A percentile compares a stretch with the other conserved stretches of the same genome.
Evolutionary conservation across 2,113 vertebrate species (phyloP).

Genomic region (Rhodinocichla rosea): DNA sequence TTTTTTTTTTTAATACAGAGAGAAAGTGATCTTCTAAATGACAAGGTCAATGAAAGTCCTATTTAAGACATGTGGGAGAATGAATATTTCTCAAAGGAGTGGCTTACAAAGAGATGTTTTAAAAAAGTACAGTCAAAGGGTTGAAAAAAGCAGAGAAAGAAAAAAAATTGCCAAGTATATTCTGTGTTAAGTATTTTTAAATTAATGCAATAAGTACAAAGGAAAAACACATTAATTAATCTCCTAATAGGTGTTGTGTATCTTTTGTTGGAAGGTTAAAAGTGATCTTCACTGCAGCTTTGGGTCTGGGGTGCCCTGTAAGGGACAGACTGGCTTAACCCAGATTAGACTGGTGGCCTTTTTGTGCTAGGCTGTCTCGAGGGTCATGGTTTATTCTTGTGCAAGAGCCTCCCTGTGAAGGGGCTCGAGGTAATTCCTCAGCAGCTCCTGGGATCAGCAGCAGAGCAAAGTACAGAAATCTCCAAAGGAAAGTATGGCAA

Average conservation of each 20-base stretch:
- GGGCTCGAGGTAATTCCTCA: rapidly evolving
- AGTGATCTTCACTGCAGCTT: not conserved
- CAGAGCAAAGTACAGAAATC: not conserved
- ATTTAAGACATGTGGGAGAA: not conserved
- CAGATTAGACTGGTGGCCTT: not conserved
- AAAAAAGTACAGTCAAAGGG: not conserved
- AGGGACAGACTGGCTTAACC: not conserved
- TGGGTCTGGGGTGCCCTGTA: not conserved
- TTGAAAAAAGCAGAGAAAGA: not conserved
- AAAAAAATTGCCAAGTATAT: not conserved
- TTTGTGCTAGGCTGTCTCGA: not conserved
- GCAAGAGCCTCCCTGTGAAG: not conserved
- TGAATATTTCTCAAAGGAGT: not conserved
- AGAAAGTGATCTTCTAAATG: not conserved
- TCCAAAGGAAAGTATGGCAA: not conserved
- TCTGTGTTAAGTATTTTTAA: not conserved
- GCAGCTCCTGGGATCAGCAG: not conserved
- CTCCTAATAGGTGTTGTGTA: not conserved
- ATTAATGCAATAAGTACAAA: not conserved
- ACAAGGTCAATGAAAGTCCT: not conserved
- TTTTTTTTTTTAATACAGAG: not conserved
- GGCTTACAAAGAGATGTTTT: slow-evolving; percentile 1
- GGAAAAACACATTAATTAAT: not conserved
- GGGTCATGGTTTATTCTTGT: not conserved
- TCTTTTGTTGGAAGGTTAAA: not conserved